These are phyloP conservation scores for Paramormyrops hopkinsi DNA, from an alignment of 2,797 vertebrate species.

Conservation along the genomic window DNA sequence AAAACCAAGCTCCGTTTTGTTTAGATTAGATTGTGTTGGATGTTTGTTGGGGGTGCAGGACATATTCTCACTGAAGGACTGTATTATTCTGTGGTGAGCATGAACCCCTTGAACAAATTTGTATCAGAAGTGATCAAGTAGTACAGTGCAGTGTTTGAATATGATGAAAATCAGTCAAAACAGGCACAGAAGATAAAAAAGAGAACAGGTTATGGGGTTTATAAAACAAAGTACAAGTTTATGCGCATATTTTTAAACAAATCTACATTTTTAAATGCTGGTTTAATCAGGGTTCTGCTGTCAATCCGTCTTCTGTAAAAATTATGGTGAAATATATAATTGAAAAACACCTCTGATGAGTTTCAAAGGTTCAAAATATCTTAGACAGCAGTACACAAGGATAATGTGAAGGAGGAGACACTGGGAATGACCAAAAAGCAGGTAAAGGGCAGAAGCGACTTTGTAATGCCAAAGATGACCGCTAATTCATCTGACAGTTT, in stretches of 20 bases:
- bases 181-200: background rate
- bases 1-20: background rate
- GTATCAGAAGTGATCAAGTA: background rate
- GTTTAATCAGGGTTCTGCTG: background rate
- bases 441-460: background rate
- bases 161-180: background rate
- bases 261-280: background rate
- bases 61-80: background rate
- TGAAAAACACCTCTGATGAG: background rate
- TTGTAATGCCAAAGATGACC: background rate
- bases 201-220: background rate
- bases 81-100: background rate
- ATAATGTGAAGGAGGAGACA: background rate
- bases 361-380: background rate
- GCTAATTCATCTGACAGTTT: background rate
- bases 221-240: background rate
- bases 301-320: background rate
- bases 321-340: background rate
- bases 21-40: background rate
- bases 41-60: background rate
- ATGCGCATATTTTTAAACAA: background rate
- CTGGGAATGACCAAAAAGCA: background rate
- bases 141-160: background rate
- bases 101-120: background rate
- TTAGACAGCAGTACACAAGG: background rate